These are phyloP conservation scores for Catostomus latipinnis DNA, from an alignment of 2,797 vertebrate genomes.

Conservation along the genomic window DNA sequence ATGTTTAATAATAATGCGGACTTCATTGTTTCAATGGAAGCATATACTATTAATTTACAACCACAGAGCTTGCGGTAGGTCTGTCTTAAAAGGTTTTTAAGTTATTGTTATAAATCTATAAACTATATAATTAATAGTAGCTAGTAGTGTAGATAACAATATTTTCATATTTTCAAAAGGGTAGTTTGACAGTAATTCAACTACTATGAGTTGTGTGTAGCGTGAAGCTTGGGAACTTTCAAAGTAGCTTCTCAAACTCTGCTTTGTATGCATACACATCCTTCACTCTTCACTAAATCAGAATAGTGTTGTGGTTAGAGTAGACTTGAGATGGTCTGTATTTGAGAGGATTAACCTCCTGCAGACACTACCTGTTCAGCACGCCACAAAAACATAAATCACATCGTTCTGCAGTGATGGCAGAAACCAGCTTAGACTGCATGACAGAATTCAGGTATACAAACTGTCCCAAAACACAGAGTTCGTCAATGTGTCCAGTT, in stretches of 20 bases:
- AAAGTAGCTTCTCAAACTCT: neutral
- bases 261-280: neutral
- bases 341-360: constrained; percentile 29
- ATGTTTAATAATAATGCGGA: no score
- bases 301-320: constrained; percentile 21
- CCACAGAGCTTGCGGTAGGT: no score
- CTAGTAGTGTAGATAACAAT: no score
- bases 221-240: neutral
- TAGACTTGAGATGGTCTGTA: constrained; percentile 2
- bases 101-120: no score
- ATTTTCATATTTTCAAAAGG: neutral
- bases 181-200: neutral
- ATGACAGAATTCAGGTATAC: constrained; percentile 12
- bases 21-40: no score
- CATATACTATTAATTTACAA: no score
- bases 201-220: neutral
- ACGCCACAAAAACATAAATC: constrained; percentile 25
- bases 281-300: neutral
- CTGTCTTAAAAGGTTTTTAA: no score
- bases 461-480: neutral
- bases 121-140: no score
- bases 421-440: neutral
- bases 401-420: neutral
- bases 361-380: neutral
- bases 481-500: no score